A percentile compares a stretch with the other conserved stretches of the same genome.
Conservation (phyloP, 2,113 vertebrate species). For the Vicugna pacos region DNA sequence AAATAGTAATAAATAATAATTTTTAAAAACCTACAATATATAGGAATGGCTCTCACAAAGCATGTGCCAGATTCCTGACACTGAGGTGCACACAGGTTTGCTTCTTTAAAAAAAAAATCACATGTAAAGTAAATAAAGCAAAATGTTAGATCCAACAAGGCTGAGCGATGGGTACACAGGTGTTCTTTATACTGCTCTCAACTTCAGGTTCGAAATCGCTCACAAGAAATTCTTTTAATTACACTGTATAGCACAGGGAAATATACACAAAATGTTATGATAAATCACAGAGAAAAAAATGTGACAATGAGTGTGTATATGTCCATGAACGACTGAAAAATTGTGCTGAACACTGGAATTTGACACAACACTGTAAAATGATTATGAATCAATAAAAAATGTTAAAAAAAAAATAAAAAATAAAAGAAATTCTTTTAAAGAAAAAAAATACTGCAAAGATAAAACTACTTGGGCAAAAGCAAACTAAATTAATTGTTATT, state of each 20-base stretch:
- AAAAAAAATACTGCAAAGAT: neutral
- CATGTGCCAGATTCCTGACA: neutral
- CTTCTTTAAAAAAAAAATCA: neutral
- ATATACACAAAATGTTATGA: no score
- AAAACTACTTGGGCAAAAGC: constrained; percentile 4
- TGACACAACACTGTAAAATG: no score
- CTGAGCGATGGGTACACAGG: neutral
- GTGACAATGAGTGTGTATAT: no score
- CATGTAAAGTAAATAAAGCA: neutral
- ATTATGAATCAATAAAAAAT: no score
- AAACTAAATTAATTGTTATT: neutral
- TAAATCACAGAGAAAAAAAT: no score
- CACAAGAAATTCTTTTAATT: neutral
- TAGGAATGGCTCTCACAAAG: neutral
- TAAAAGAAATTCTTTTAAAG: neutral
- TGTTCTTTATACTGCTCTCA: neutral
- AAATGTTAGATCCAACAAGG: neutral
- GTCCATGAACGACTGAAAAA: no score
- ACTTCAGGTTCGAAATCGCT: neutral
- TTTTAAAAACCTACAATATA: accelerated
- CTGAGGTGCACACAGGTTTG: neutral
- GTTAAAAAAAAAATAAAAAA: no score
- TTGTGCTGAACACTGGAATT: no score
- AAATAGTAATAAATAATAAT: neutral
- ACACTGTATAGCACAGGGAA: no score